Base-by-base conservation (phyloP, 2,113 vertebrate genomes). In the Alethe diademata region DNA sequence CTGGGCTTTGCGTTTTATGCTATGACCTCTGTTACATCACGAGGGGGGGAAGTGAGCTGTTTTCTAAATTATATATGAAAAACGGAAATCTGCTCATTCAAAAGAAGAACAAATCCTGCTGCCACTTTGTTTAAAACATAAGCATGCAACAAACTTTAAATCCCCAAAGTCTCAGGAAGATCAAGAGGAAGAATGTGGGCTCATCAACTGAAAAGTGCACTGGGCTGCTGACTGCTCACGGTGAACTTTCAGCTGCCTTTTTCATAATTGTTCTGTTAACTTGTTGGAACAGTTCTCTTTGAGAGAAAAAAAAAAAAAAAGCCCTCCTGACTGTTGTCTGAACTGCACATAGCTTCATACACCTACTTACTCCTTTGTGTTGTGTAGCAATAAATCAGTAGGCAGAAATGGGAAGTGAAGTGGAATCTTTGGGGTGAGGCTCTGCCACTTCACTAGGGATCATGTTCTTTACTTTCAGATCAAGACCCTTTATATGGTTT, bases 321-420 rank as follows among this genome's bases (percentile, higher is more conserved):
- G 23, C 42, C 8, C 54, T 78, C 62, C 40, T 76, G 22, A 50
- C 42, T 51, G 38, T 65, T 56, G 62, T 67, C 51, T 92, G 71
- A 76, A 56, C 31, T 65, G 40, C 54, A 57, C 79, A 90, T 92
- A 71, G 73, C 76, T 92, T 76, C 82, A 25, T 91, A 78, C 56
- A 90, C 87, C 43, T 86, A 87, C 66, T 60, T 94, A 66, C 85
- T 96, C n/a, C 75, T 95, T 95, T 95, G 90, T 90, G 90, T 88
- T 76, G 67, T 73, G 48, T 20, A 31, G 81, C 78, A 80, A 83
- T 95, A 94, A 95, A 96, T 95, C 81, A 95, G 24, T 51, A 86
- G 87, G 38, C 42, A 64, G 54, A 73, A 93, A 69, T 73, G 54
- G 90, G 78, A 90, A 90, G 31, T 48, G 56, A 92, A 74, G 54